Base-by-base conservation (phyloP, 2,888 invertebrate species). In the Oxyscelio sp. region DNA sequence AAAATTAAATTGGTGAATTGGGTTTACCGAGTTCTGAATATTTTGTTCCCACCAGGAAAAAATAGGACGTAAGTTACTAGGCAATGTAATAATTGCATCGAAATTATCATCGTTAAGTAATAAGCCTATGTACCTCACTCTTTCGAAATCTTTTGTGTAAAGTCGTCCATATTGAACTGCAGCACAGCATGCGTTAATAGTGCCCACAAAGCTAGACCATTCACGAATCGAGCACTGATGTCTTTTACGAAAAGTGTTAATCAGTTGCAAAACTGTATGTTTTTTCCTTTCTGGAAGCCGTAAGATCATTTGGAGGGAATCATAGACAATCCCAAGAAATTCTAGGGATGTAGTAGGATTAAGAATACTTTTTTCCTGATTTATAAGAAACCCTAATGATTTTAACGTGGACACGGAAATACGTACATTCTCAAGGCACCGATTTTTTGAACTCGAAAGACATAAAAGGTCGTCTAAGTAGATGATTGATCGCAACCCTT, bases 81-180 rank as follows among this genome's bases (percentile, higher is more conserved):
- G 48, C 5, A 63, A n/a, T 5, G 19, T 6, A 0, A 66, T 15
- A n/a, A 9, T 22, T 15, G 66, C 38, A 9, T 52, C 50, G 15
- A 40, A 70, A 31, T 48, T n/a, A 6, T 63, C 2, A 11, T 63
- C 21, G n/a, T 48, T 48, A 9, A 48, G 2, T 1, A 48, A 1
- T 8, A 81, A 17, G 19, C 27, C 63, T 6, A 58, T 13, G 27
- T 43, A 78, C 48, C 59, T 21, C 9, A 56, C 3, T 52, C 75
- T 56, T 52, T 83, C 70, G 38, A 85, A 74, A 8, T n/a, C 63
- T 22, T 75, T 79, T 8, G 65, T 70, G 31, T 80, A 70, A 2
- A 65, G 43, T 9, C 65, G 19, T 0, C 84, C 65, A 40, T 80
- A 84, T 13, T 24, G 22, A 13, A 84, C 31, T 24, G 75, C 84